Evolutionary conservation across 2,113 vertebrate species (phyloP).

Genomic region (Tor tambroides): DNA sequence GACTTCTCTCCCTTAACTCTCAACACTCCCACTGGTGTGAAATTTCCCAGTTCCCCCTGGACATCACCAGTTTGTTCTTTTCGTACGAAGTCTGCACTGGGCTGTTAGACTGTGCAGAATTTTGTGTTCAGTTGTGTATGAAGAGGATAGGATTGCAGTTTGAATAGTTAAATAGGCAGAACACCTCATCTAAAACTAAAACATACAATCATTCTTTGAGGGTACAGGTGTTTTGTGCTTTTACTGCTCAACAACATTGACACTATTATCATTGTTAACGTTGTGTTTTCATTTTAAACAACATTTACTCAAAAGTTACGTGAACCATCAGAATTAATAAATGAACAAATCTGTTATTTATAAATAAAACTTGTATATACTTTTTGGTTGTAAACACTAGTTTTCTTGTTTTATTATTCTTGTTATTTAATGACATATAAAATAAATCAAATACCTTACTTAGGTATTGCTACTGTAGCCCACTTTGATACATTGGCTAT

Average conservation of each 20-base stretch:
- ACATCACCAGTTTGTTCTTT: not conserved
- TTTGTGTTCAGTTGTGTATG: not conserved
- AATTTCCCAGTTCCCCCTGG: slow-evolving; percentile 47
- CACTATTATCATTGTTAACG: slow-evolving; percentile 37
- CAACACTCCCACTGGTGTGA: slow-evolving; percentile 68
- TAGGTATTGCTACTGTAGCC: slow-evolving; percentile 49
- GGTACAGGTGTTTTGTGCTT: not conserved
- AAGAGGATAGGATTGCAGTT: not conserved
- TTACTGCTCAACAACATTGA: not conserved
- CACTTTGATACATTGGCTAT: slow-evolving; percentile 46
- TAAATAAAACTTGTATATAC: slow-evolving; percentile 52
- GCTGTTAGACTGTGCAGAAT: not conserved
- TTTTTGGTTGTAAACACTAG: slow-evolving; percentile 50
- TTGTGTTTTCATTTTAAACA: not conserved
- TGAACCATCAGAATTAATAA: not conserved
- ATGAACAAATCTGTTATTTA: slow-evolving; percentile 52
- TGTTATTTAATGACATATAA: slow-evolving; percentile 57
- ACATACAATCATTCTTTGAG: not conserved
- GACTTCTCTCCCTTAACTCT: slow-evolving; percentile 54
- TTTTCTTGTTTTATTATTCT: slow-evolving; percentile 39
- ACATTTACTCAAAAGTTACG: not conserved
- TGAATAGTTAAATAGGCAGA: slow-evolving; percentile 2
- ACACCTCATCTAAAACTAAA: not conserved
- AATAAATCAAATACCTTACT: slow-evolving; percentile 43
- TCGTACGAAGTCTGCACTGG: not conserved